Conservation (phyloP, 2,797 vertebrate genomes). For the Discoglossus pictus region DNA sequence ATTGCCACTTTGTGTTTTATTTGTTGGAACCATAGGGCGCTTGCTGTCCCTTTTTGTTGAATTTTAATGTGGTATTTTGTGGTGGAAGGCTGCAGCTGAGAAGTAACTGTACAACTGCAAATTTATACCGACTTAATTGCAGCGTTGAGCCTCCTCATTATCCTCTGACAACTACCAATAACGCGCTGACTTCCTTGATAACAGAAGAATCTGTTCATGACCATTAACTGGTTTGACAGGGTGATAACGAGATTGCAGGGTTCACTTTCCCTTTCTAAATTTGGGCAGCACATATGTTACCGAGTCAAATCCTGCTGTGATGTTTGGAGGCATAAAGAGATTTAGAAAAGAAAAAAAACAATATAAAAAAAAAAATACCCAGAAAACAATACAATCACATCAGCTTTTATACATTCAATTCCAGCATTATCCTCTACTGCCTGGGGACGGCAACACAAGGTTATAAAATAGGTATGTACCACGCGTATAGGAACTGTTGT, state of each 20-base stretch:
- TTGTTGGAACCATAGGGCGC: slow-evolving; percentile 35
- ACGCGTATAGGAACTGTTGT: too few relatives aligned
- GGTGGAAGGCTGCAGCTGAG: slow-evolving; percentile 55
- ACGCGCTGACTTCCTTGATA: slow-evolving; percentile 58
- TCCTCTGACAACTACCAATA: slow-evolving; percentile 59
- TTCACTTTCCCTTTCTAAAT: slow-evolving; percentile 57
- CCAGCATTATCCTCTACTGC: too few relatives aligned
- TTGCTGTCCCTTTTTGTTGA: slow-evolving; percentile 14
- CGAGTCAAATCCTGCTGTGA: slow-evolving; percentile 48
- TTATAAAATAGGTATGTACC: too few relatives aligned
- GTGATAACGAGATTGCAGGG: slow-evolving; percentile 66
- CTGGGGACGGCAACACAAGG: too few relatives aligned
- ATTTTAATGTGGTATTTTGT: slow-evolving; percentile 50
- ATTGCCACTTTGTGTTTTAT: slow-evolving; percentile 38
- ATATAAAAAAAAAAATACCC: too few relatives aligned
- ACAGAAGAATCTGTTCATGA: slow-evolving; percentile 59
- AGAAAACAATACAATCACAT: too few relatives aligned
- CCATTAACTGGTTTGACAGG: slow-evolving; percentile 64
- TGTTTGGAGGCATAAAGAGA: slow-evolving; percentile 13
- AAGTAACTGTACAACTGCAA: slow-evolving; percentile 55
- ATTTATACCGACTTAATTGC: slow-evolving; percentile 54
- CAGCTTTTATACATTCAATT: too few relatives aligned
- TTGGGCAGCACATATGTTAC: slow-evolving; percentile 37
- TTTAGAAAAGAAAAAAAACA: too few relatives aligned
- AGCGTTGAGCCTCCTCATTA: slow-evolving; percentile 58